phyloP scores from a whole-genome alignment of 2,888 invertebrate genomes.

The Gymnocheta viridis region DNA sequence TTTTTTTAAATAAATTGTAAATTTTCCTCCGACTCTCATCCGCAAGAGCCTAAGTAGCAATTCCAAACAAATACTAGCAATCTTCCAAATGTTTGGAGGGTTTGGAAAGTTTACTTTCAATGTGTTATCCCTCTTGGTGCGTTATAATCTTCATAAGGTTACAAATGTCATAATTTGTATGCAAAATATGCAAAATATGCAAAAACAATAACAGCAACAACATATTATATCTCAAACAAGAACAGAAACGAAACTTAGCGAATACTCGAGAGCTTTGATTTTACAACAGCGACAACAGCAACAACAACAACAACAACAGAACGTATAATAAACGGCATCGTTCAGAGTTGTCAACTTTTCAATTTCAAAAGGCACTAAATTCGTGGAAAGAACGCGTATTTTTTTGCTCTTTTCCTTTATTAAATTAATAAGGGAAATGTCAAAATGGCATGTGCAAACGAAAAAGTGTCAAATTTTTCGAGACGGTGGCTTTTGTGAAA shows the following conservation, averaged over 20 bases:
- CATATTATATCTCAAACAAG: neutral
- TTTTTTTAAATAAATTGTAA: neutral
- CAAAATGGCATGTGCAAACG: too few species aligned
- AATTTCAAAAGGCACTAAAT: too few species aligned
- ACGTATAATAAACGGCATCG: slow-evolving; percentile 9
- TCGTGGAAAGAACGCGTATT: too few species aligned
- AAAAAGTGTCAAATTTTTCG: too few species aligned
- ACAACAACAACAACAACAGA: slow-evolving; percentile 2
- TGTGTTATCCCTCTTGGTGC: neutral
- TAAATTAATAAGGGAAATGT: too few species aligned
- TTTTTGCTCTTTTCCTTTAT: too few species aligned
- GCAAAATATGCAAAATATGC: slow-evolving; percentile 64
- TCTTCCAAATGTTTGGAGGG: neutral
- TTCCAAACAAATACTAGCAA: too few species aligned
- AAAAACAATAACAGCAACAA: slow-evolving; percentile 4
- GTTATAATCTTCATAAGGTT: slow-evolving; percentile 41
- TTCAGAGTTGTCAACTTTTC: too few species aligned
- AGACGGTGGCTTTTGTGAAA: too few species aligned
- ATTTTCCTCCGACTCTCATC: neutral
- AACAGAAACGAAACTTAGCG: neutral
- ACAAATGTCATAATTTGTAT: slow-evolving; percentile 60
- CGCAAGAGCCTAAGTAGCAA: neutral
- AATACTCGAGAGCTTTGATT: slow-evolving; percentile 10
- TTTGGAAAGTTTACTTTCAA: neutral
- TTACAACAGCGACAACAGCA: neutral